Evolutionary conservation across 2,797 vertebrate species (phyloP), one percentile per base, ranked within the genome.

Genomic region (Ceryle rudis): DNA sequence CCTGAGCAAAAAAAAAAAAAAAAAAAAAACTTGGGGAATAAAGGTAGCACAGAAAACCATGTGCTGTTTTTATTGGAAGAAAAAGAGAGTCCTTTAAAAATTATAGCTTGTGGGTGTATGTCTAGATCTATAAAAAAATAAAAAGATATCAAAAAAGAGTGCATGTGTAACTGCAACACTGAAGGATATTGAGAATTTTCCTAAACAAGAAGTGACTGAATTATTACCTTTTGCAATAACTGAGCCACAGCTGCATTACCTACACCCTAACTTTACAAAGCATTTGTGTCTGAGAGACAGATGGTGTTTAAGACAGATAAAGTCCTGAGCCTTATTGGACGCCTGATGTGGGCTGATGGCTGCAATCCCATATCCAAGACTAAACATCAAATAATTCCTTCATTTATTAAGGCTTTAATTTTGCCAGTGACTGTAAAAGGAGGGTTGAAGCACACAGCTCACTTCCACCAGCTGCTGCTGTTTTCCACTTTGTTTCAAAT

Each of bases 41-140:
- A 94, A 97, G 92, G 95, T 90, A 91, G n/a, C 0, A 0, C 17
- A 4, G 14, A 86, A 82, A 91, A 54, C n/a, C 93, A 66, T 7
- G 5, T 20, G 42, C 64, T 95, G 84, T 75, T 96, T 96, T 89
- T 55, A 80, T 21, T 96, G 96, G 92, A 93, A 88, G 79, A 72
- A 78, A 97, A 82, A 92, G 83, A 88, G 82, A 90, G 60, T 35
- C 14, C 49, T 86, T 90, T 37, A 95, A 92, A 95, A 96, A 80
- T 80, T 77, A 71, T 80, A 93, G 93, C 96, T 95, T 0, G 2
- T 93, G 81, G 93, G 60, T 51, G 80, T 78, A 78, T 23, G 17
- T 16, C 46, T 8, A 14, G 4, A 42, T 35, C 51, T 42, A 29
- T 39, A 14, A 51, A 15, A 49, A 28, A 51, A 51, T 14, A 77